A percentile compares a stretch with the other conserved stretches of the same genome.
phyloP scores from a whole-genome alignment of 2,888 invertebrate species.

The Spisula subtruncata region DNA sequence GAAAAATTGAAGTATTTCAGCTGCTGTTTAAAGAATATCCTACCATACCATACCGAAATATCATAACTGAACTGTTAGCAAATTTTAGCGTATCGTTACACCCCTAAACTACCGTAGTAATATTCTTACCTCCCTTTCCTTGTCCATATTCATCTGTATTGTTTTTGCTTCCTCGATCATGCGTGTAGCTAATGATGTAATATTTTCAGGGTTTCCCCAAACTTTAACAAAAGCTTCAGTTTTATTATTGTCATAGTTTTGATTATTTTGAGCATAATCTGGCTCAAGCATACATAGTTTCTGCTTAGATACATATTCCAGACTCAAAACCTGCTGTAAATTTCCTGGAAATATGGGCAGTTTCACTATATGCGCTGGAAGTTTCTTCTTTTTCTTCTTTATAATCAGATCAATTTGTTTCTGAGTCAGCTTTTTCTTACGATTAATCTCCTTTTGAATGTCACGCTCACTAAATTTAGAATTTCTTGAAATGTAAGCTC shows the following conservation, averaged over 20 bases:
- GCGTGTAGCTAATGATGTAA: conserved; percentile 25
- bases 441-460: conserved; percentile 34
- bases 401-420: conserved; percentile 50
- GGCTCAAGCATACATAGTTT: conserved; percentile 28
- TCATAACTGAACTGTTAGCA: no score
- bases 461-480: conserved; percentile 32
- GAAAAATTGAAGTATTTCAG: no score
- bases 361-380: conserved; percentile 24
- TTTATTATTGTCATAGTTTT: conserved; percentile 44
- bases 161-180: conserved; percentile 33
- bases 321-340: conserved; percentile 12
- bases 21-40: no score
- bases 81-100: no score
- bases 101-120: background rate
- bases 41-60: no score
- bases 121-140: conserved; percentile 31
- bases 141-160: conserved; percentile 41
- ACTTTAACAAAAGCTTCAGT: conserved; percentile 47
- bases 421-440: conserved; percentile 55
- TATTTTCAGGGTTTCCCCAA: conserved; percentile 35
- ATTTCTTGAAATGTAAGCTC: conserved; percentile 43
- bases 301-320: conserved; percentile 30
- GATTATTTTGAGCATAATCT: conserved; percentile 33
- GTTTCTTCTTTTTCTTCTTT: conserved; percentile 48
- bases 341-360: conserved; percentile 61